Evolutionary conservation across 2,113 vertebrate genomes (phyloP).

Genomic region (Aspiorhynchus laticeps): DNA sequence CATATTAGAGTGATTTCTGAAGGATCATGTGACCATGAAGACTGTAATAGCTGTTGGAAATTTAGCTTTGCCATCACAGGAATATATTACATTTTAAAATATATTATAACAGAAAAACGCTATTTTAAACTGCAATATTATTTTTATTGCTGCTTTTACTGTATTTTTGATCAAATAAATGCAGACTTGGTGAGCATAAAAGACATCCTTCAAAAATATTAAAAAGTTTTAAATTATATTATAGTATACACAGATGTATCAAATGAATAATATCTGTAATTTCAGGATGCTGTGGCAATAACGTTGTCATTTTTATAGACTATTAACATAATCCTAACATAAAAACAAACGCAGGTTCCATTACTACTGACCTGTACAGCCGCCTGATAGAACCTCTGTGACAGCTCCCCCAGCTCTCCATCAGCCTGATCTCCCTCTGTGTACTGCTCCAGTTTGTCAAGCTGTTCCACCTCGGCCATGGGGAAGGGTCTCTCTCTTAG

Average conservation of each 20-base stretch:
- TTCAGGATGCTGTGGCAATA: neutral
- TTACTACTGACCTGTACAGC: constrained; percentile 84
- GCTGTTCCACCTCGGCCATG: constrained; percentile 88
- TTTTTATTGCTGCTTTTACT: neutral
- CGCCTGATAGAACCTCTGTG: constrained; percentile 89
- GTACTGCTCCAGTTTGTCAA: constrained; percentile 90
- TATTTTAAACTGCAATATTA: neutral
- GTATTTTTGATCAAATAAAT: neutral
- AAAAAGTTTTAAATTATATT: neutral
- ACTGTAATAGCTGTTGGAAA: neutral
- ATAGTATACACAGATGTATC: neutral
- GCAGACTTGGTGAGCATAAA: neutral
- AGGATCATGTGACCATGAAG: neutral
- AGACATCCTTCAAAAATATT: neutral
- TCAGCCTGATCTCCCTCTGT: constrained; percentile 60
- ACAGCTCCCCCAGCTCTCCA: constrained; percentile 86
- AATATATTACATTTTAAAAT: neutral
- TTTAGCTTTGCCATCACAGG: neutral
- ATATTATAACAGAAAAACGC: neutral
- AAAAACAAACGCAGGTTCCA: neutral
- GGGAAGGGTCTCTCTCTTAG: constrained; percentile 89
- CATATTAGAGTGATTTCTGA: neutral
- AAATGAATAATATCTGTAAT: neutral
- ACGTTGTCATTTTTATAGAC: neutral
- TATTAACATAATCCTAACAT: neutral